Evolutionary conservation across 53 echinoderm and acorn worm species (phyloP).

Genomic region (Glandiceps talaboti): DNA sequence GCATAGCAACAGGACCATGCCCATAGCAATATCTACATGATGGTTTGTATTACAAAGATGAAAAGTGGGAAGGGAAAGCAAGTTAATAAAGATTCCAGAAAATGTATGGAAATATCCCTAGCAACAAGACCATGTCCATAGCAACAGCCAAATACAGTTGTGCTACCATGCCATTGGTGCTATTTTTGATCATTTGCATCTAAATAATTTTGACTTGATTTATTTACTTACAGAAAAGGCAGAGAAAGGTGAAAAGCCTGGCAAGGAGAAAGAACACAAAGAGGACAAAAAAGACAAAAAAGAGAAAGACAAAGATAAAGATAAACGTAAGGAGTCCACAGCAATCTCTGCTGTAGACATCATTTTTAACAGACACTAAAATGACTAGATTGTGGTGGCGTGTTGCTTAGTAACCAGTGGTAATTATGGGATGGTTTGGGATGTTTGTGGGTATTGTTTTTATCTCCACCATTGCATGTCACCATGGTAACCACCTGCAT

Average conservation of each 20-base stretch:
- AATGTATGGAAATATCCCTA: too few relatives aligned
- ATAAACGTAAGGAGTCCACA: slow-evolving; percentile 53
- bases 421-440: background rate
- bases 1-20: too few relatives aligned
- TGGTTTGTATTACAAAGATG: too few relatives aligned
- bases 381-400: background rate
- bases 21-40: too few relatives aligned
- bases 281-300: slow-evolving; percentile 89
- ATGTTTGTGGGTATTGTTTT: background rate
- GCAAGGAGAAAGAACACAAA: slow-evolving; percentile 67
- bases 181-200: too few relatives aligned
- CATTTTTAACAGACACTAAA: background rate
- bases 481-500: background rate
- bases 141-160: too few relatives aligned
- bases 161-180: too few relatives aligned
- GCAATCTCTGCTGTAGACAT: background rate
- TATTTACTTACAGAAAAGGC: slow-evolving; percentile 4
- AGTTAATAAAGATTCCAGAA: too few relatives aligned
- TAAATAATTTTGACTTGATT: too few relatives aligned
- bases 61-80: too few relatives aligned
- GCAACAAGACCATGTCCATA: too few relatives aligned
- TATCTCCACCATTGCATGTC: background rate
- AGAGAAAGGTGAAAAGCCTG: slow-evolving; percentile 65
- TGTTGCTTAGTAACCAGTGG: background rate
- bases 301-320: slow-evolving; percentile 81